Evolutionary conservation across 2,888 invertebrate genomes (phyloP).

Genomic region (Lamellibrachia satsuma): DNA sequence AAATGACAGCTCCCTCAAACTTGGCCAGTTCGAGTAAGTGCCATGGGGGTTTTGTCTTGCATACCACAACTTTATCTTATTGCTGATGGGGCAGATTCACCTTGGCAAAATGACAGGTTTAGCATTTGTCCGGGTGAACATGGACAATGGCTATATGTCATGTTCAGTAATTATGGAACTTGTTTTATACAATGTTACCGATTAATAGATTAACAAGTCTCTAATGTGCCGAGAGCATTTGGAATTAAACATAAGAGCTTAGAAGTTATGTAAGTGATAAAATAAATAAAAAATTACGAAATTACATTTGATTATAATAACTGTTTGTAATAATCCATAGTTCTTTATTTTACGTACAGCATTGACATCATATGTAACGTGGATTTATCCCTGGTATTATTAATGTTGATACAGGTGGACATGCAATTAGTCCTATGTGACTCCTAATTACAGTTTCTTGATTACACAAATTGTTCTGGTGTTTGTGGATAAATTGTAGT

Average conservation of each 20-base stretch:
- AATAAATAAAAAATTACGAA: background rate
- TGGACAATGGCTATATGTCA: background rate
- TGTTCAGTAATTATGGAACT: background rate
- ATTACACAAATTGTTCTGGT: too few relatives aligned
- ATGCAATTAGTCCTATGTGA: too few relatives aligned
- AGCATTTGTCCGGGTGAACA: background rate
- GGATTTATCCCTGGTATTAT: too few relatives aligned
- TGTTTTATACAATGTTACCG: background rate
- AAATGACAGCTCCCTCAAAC: slow-evolving; percentile 30
- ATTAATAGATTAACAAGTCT: background rate
- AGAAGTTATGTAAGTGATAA: background rate
- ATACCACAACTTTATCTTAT: background rate
- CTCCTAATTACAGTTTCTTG: too few relatives aligned
- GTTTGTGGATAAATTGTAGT: too few relatives aligned
- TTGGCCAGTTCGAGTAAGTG: slow-evolving; percentile 39
- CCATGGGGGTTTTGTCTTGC: background rate
- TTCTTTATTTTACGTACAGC: too few relatives aligned
- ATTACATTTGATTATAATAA: background rate
- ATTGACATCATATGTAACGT: too few relatives aligned
- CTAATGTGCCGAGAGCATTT: background rate
- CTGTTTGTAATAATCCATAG: background rate
- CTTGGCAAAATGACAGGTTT: background rate
- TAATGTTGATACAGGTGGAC: too few relatives aligned
- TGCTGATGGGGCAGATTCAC: background rate
- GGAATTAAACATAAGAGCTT: background rate